Evolutionary conservation across 2,888 invertebrate species (phyloP).

Genomic region (Argyresthia goedartella): DNA sequence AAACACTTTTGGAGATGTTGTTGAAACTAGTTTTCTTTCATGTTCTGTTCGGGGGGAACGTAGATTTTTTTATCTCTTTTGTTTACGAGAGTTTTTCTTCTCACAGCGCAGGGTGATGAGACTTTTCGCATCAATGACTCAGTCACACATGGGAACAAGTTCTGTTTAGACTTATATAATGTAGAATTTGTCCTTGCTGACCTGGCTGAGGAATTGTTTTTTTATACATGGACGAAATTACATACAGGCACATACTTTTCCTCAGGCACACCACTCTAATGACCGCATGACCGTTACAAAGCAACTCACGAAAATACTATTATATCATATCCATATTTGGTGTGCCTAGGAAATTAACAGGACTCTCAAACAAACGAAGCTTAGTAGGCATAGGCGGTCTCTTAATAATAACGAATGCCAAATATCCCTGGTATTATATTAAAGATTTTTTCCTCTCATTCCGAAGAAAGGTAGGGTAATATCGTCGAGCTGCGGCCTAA

Average conservation of each 20-base stretch:
- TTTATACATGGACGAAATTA: too few relatives aligned
- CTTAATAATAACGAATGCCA: background rate
- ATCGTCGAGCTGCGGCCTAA: slow-evolving; percentile 28
- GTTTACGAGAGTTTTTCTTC: slow-evolving; percentile 11
- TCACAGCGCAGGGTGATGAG: background rate
- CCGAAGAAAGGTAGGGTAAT: slow-evolving; percentile 16
- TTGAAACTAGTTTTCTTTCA: slow-evolving; percentile 1
- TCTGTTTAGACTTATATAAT: too few relatives aligned
- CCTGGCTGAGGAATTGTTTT: too few relatives aligned
- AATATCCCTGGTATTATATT: background rate
- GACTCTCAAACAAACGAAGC: too few relatives aligned
- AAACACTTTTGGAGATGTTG: slow-evolving; percentile 1
- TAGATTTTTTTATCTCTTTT: background rate
- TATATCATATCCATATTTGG: too few relatives aligned
- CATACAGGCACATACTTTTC: too few relatives aligned
- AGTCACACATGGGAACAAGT: background rate
- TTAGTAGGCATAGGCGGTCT: too few relatives aligned
- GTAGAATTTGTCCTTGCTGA: too few relatives aligned
- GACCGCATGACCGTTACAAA: too few relatives aligned
- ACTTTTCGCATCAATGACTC: background rate
- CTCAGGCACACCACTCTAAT: too few relatives aligned
- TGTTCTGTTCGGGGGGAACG: slow-evolving; percentile 1
- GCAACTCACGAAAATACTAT: too few relatives aligned
- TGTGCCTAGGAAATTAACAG: too few relatives aligned
- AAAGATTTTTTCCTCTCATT: slow-evolving; percentile 7